Percentiles rank a stretch among this genome's conserved stretches.
phyloP scores from a whole-genome alignment of 2,113 vertebrate species.

The Python bivittatus region DNA sequence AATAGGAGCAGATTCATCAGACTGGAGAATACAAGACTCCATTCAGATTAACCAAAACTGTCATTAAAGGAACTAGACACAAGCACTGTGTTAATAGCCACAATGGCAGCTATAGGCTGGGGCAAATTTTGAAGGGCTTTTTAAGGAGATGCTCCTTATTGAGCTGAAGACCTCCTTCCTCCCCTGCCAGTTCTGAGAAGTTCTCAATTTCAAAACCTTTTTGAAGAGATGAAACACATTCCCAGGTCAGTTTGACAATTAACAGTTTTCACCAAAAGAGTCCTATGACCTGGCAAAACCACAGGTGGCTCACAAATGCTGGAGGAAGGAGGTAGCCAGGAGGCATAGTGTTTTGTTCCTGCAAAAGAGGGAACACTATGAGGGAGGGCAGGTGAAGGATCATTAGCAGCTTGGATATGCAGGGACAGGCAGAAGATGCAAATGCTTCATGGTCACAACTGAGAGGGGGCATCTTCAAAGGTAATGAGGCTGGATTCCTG shows the following conservation, averaged over 20 bases:
- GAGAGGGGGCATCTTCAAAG: conserved; percentile 86
- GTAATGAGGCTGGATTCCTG: conserved; percentile 91
- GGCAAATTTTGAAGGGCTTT: not conserved
- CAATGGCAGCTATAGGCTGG: not conserved
- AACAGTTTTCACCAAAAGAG: not conserved
- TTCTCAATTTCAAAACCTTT: not conserved
- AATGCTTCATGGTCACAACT: conserved; percentile 74
- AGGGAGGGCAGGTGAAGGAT: not conserved
- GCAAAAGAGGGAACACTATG: conserved; percentile 23
- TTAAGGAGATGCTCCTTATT: not conserved
- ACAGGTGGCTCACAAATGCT: not conserved
- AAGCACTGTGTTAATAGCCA: not conserved
- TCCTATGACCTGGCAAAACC: not conserved
- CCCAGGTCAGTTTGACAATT: not conserved
- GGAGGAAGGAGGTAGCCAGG: conserved; percentile 32
- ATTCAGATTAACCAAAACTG: not conserved
- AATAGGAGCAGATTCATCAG: not conserved
- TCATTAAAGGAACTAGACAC: not conserved
- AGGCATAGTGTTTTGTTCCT: conserved; percentile 14
- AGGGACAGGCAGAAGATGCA: conserved; percentile 37
- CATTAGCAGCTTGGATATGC: conserved; percentile 52
- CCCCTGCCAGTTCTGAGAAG: not conserved
- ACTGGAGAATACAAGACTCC: not conserved
- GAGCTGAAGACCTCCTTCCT: not conserved
- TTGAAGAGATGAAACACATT: conserved; percentile 21